Base-by-base conservation (phyloP, 2,113 vertebrate species). In the Gobius niger region DNA sequence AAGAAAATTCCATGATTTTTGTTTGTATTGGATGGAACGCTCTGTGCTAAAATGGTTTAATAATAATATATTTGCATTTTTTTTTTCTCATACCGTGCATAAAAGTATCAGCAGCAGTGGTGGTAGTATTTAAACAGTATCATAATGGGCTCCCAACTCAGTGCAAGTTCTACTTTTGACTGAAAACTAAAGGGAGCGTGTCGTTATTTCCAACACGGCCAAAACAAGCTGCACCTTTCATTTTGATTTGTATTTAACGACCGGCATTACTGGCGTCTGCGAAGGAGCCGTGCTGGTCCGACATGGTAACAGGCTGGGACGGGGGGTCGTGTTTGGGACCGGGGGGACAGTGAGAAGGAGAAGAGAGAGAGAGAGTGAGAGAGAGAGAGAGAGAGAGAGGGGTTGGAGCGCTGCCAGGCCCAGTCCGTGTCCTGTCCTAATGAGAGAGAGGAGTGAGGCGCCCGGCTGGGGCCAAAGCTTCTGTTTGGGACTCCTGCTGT, bases 391-490 rank as follows among this genome's bases (percentile, higher is more conserved):
- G 24, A 24, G 24, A 24, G 24, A 24, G 24, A 24, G 24, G 72
- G 70, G 70, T 72, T 89, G 87, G 83, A 85, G 74, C 0, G 10
- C 49, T 5, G 81, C 84, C 87, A 87, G 72, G 50, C 60, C 52
- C 80, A 66, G 71, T 68, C 83, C 83, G 76, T 65, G 72, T 72
- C 71, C 63, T 2, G 40, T 72, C 44, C 80, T 87, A 87, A 89
- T 86, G 85, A 85, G 78, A 82, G 82, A 77, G 78, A 77, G 78
- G 77, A 85, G 68, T 56, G 82, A 52, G 82, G 84, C 72, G 83
- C 68, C 83, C 84, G 68, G 76, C 63, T 72, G 77, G 66, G 77
- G 66, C 14, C 8, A 73, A 56, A 65, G 72, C 68, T 81, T 84
- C 80, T 77, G 76, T 83, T 68, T 65, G 24, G 6, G 24, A 14